Percentiles rank a stretch among this genome's conserved stretches.
phyloP scores from a whole-genome alignment of 2,888 invertebrate genomes.

The Cryptophagus acutangulus region DNA sequence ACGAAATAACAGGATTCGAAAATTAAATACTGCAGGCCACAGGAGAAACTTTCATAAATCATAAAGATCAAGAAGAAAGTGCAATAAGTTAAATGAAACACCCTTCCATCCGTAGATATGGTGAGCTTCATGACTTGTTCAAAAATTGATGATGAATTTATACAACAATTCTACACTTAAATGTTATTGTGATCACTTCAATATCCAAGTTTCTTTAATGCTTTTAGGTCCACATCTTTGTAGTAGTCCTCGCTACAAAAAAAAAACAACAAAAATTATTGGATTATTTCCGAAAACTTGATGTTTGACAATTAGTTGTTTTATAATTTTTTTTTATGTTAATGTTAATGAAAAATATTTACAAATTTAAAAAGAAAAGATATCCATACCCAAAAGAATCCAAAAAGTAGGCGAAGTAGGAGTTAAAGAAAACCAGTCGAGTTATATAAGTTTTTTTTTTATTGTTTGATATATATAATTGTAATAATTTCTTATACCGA shows the following conservation, averaged over 20 bases:
- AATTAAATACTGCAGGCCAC: too few species aligned
- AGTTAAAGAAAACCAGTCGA: constrained; percentile 15
- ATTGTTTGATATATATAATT: too few species aligned
- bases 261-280: constrained; percentile 21
- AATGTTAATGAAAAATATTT: constrained; percentile 6
- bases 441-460: too few species aligned
- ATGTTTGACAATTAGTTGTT: background rate
- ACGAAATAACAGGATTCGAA: too few species aligned
- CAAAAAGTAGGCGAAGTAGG: constrained; percentile 10
- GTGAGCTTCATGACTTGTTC: too few species aligned
- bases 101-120: too few species aligned
- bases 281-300: background rate
- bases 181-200: too few species aligned
- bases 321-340: background rate
- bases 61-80: too few species aligned
- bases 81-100: too few species aligned
- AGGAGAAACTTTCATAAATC: too few species aligned
- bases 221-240: constrained; percentile 84
- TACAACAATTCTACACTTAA: too few species aligned
- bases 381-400: background rate
- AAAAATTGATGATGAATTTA: too few species aligned
- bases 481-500: constrained; percentile 34
- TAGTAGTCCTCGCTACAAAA: constrained; percentile 82
- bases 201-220: constrained; percentile 76
- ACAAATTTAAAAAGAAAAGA: constrained; percentile 9